Percentiles rank a stretch among this genome's conserved stretches.
Conservation (phyloP, 2,797 vertebrate species). For the Gymnocypris eckloni region DNA sequence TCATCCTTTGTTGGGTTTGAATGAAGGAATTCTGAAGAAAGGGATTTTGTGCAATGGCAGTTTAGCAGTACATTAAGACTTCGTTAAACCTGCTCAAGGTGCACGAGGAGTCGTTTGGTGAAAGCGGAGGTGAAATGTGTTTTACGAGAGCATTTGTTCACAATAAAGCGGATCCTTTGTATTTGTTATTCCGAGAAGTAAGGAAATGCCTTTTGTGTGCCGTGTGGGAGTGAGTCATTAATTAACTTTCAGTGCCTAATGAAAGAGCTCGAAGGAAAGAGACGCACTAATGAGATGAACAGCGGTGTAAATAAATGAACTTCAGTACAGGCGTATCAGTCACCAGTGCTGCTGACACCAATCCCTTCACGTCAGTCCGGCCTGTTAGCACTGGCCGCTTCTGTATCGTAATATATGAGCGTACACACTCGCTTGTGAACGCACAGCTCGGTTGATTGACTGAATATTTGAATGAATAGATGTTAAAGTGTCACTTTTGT, state of each 20-base stretch:
- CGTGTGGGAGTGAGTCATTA: conserved; percentile 21
- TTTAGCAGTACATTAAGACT: not conserved
- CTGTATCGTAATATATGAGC: not conserved
- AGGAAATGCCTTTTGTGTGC: not conserved
- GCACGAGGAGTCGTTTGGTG: not conserved
- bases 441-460: not conserved
- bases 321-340: conserved; percentile 31
- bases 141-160: not conserved
- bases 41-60: not conserved
- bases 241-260: conserved; percentile 45
- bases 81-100: not conserved
- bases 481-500: not conserved
- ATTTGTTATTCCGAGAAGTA: conserved; percentile 23
- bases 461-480: not conserved
- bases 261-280: conserved; percentile 33
- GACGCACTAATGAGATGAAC: conserved; percentile 44
- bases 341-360: conserved; percentile 21
- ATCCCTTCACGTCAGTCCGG: not conserved
- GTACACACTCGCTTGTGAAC: not conserved
- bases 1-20: not conserved
- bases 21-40: not conserved
- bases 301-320: conserved; percentile 46
- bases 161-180: not conserved
- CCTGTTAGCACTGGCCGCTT: not conserved
- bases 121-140: not conserved